Evolutionary conservation across 2,888 invertebrate genomes (phyloP), one percentile per base, ranked within the genome.

Genomic region (Norana najaformis): DNA sequence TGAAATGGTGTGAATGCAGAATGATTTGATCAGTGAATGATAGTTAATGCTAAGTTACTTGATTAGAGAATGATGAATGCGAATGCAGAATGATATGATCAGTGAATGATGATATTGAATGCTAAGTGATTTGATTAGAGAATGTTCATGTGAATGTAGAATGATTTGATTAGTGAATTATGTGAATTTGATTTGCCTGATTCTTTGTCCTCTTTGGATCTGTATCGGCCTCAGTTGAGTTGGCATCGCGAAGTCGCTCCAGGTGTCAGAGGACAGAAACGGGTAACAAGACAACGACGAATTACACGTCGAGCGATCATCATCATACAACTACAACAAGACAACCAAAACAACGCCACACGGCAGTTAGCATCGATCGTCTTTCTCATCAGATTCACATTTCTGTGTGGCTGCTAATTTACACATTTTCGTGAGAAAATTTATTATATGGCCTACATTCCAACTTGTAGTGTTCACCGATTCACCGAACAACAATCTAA

Each of bases 271-370:
- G 1, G n/a, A 69, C 30, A 11, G 47, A 47, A 69, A 69, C 11
- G 69, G 69, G n/a, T 69, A 69, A n/a, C 69, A 69, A n/a, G 69
- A 69, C 69, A 69, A n/a, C 69, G 69, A 69, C 11, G 69, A 69
- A 69, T 69, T 69, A 69, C 69, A 69, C 30, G 69, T 69, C 69
- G 69, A 69, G n/a, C 69, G n/a, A n/a, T n/a, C 69, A 69, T 69
- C 69, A n/a, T 30, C 30, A 30, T 30, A 53, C 53, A 69, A 69
- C 69, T 69, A n/a, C 69, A 69, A 69, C 69, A 69, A 69, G 30
- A 69, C 69, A n/a, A 69, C 47, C 23, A 23, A 23, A 23, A 47
- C 47, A 47, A 47, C 47, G 47, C 8, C 23, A 23, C 47, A 23
- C 47, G 23, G 20, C 47, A 47, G 8, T 47, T 20, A 47, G 20